phyloP scores from a whole-genome alignment of 2,113 vertebrate genomes.

The Limnothrissa miodon region DNA sequence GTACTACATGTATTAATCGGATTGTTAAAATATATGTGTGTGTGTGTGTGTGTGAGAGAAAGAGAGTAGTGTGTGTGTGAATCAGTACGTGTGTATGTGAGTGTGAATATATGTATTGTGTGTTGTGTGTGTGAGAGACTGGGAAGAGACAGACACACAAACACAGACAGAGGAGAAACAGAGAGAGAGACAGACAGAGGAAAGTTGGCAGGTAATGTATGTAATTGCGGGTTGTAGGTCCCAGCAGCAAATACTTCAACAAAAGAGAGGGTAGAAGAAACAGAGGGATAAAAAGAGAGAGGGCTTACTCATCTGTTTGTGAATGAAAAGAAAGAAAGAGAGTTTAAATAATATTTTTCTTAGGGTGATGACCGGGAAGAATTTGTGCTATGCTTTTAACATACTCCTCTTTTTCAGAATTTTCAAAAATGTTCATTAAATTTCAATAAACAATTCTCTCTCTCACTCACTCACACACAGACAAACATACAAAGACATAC shows the following conservation, averaged over 20 bases:
- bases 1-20: no score
- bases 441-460: no score
- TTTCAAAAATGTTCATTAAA: no score
- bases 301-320: no score
- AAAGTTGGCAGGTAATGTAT: background rate
- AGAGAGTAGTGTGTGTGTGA: background rate
- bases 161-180: background rate
- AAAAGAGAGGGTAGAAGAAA: background rate
- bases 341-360: background rate
- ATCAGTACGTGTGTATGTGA: background rate
- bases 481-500: no score
- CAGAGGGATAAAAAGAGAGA: background rate
- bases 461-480: no score
- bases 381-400: background rate
- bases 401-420: background rate
- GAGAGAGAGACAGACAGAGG: background rate
- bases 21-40: no score
- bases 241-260: background rate
- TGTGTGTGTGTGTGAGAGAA: background rate
- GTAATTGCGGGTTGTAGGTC: background rate
- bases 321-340: background rate
- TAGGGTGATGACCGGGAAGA: background rate
- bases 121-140: conserved; percentile 39
- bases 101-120: background rate
- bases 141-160: no score